Conservation (phyloP, 2,797 vertebrate species). For the Squalus acanthias region DNA sequence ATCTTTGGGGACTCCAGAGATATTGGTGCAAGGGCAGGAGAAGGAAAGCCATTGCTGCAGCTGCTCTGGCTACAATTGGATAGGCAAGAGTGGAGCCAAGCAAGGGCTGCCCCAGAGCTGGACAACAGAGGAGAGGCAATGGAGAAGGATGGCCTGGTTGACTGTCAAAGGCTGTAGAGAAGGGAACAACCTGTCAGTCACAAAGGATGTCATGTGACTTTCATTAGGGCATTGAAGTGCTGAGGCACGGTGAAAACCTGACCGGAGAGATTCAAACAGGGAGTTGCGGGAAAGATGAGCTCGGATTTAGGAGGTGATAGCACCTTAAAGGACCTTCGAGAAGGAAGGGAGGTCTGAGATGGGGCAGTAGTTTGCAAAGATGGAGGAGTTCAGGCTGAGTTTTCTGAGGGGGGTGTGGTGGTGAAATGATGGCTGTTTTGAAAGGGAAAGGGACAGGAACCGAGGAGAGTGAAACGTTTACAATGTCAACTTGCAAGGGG, state of each 20-base stretch:
- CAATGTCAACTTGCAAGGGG: background rate
- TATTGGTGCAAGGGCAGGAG: background rate
- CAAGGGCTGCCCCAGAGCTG: background rate
- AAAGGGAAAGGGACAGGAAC: background rate
- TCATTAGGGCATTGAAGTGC: background rate
- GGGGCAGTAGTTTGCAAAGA: background rate
- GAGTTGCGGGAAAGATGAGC: background rate
- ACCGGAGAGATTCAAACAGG: background rate
- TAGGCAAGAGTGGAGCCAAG: background rate
- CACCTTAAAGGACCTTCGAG: background rate
- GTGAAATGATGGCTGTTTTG: background rate
- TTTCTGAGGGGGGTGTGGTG: background rate
- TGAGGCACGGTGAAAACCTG: background rate
- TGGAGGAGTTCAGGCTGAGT: background rate
- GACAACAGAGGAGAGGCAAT: background rate
- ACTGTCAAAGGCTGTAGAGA: background rate
- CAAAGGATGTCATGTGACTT: background rate
- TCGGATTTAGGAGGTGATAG: background rate
- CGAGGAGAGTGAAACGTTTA: background rate
- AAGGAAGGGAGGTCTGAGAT: background rate
- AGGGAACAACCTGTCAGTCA: background rate
- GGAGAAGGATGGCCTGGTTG: background rate
- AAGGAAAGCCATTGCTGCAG: background rate
- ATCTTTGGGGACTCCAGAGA: background rate
- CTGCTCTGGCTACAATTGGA: background rate